These are phyloP conservation scores for Copidosoma floridanum DNA, from an alignment of 1,140 invertebrate genomes.

Conservation along the genomic window DNA sequence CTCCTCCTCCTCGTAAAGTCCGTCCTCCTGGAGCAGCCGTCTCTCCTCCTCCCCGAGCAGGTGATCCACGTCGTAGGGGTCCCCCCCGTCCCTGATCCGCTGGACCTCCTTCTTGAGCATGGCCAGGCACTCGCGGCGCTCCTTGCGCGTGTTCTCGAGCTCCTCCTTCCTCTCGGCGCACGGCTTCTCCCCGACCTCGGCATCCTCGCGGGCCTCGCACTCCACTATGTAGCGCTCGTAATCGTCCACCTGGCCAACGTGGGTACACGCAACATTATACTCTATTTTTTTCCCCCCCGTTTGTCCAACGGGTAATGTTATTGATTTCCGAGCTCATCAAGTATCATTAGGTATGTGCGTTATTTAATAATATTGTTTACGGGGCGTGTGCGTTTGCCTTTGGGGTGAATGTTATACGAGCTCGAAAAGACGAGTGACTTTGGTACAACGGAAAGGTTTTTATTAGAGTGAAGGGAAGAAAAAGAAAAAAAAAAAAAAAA, in stretches of 20 bases:
- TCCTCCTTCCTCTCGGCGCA: slow-evolving; percentile 10
- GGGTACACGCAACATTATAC: not conserved
- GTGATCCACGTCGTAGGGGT: slow-evolving; percentile 47
- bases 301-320: too few species aligned
- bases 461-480: too few species aligned
- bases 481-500: too few species aligned
- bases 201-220: slow-evolving; percentile 45
- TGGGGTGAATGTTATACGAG: too few species aligned
- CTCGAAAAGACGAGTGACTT: too few species aligned
- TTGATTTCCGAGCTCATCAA: too few species aligned
- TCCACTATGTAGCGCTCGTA: slow-evolving; percentile 52
- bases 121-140: slow-evolving; percentile 48
- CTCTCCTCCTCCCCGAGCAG: slow-evolving; percentile 40
- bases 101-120: slow-evolving; percentile 52
- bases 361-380: too few species aligned
- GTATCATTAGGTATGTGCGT: too few species aligned
- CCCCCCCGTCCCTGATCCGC: slow-evolving; percentile 44
- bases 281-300: too few species aligned
- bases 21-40: slow-evolving; percentile 22
- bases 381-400: too few species aligned
- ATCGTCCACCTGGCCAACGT: slow-evolving; percentile 38
- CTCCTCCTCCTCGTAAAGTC: slow-evolving; percentile 16
- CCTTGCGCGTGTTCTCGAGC: slow-evolving; percentile 47
- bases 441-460: too few species aligned
- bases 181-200: slow-evolving; percentile 17